Percentiles rank a stretch among this genome's conserved stretches.
Evolutionary conservation across 2,797 vertebrate genomes (phyloP).

Genomic region (Apodemus agrarius): DNA sequence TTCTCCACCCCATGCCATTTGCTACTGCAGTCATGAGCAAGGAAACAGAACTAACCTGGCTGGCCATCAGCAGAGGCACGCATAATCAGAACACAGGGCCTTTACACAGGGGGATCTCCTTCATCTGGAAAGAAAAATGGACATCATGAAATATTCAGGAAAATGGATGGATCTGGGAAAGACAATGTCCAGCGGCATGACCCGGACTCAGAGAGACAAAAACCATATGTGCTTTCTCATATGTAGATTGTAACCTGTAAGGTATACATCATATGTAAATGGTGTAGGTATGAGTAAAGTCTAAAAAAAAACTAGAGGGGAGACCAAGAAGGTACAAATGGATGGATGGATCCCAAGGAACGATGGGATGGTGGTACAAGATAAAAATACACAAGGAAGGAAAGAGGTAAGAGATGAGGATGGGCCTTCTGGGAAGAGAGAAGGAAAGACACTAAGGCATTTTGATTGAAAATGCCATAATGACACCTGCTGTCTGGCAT

Average conservation of each 20-base stretch:
- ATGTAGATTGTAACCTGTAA: neutral
- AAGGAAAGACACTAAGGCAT: rapidly evolving
- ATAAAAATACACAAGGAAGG: neutral
- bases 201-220: neutral
- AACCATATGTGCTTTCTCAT: neutral
- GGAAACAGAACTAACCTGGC: neutral
- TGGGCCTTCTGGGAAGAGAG: too few species aligned
- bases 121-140: neutral
- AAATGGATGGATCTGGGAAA: neutral
- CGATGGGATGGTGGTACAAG: neutral
- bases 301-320: neutral
- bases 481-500: neutral
- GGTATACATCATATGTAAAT: neutral
- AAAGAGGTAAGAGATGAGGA: neutral
- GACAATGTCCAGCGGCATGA: neutral
- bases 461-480: neutral
- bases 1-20: neutral
- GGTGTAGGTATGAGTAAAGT: too few species aligned
- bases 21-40: neutral
- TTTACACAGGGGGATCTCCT: neutral
- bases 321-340: neutral
- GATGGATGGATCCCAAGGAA: neutral
- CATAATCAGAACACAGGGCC: neutral
- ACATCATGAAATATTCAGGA: neutral
- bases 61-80: neutral